Evolutionary conservation across 2,888 invertebrate genomes (phyloP).

Genomic region (Chrysopilus asiliformis): DNA sequence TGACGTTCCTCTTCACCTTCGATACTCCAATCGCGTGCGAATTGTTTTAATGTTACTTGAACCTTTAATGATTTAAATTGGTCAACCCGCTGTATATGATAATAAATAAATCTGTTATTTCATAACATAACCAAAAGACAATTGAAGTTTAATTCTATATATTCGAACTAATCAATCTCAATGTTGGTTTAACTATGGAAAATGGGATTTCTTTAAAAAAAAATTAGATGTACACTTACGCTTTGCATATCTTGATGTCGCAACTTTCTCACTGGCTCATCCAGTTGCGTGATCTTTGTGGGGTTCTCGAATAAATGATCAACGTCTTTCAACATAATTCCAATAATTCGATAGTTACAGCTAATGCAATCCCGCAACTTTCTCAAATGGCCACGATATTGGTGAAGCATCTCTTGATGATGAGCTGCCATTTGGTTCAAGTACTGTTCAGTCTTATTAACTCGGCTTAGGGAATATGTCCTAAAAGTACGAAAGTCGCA

Average conservation of each 20-base stretch:
- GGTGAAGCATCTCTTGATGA: constrained; percentile 62
- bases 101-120: too few species aligned
- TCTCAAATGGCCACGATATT: constrained; percentile 62
- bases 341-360: constrained; percentile 38
- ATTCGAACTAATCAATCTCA: too few species aligned
- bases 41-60: constrained; percentile 85
- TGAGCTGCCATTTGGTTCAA: constrained; percentile 54
- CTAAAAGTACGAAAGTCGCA: constrained; percentile 44
- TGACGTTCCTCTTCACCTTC: constrained; percentile 70
- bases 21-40: constrained; percentile 93
- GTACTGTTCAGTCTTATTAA: constrained; percentile 64
- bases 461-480: constrained; percentile 58
- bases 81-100: constrained; percentile 23
- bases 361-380: constrained; percentile 67
- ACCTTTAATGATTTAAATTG: constrained; percentile 48
- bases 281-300: constrained; percentile 5
- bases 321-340: constrained; percentile 38
- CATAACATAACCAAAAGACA: too few species aligned
- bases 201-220: too few species aligned
- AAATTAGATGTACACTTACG: constrained; percentile 21
- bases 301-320: constrained; percentile 39
- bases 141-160: too few species aligned
- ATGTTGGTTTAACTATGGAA: too few species aligned
- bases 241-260: constrained; percentile 32
- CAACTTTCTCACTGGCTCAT: constrained; percentile 23